phyloP scores from a whole-genome alignment of 2,113 vertebrate species.

The Channa maculata region DNA sequence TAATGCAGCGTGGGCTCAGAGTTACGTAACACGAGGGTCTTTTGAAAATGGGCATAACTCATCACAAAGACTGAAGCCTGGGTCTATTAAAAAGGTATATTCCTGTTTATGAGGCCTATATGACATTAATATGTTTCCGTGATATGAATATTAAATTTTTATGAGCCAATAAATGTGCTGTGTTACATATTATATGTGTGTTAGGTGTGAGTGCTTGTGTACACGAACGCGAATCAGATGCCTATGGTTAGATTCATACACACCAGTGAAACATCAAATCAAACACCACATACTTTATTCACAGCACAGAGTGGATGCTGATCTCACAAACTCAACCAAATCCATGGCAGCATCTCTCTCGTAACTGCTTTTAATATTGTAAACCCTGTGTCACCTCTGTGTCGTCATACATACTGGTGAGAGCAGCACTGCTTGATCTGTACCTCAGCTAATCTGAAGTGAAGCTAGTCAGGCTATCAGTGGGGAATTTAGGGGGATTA shows the following conservation, averaged over 20 bases:
- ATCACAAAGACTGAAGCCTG: slow-evolving; percentile 1
- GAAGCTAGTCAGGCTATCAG: slow-evolving; percentile 83
- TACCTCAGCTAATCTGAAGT: slow-evolving; percentile 82
- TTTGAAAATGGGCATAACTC: not conserved
- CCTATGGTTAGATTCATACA: not conserved
- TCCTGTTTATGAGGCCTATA: slow-evolving; percentile 5
- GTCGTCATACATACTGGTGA: slow-evolving; percentile 16
- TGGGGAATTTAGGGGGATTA: slow-evolving; percentile 82
- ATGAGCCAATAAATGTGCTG: slow-evolving; percentile 12
- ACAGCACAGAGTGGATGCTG: not conserved
- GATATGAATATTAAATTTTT: slow-evolving; percentile 1
- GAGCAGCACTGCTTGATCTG: slow-evolving; percentile 53
- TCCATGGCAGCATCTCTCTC: slow-evolving; percentile 7
- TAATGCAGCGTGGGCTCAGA: slow-evolving; percentile 43
- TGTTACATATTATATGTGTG: not conserved
- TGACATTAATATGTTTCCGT: slow-evolving; percentile 5
- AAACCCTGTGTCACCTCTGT: slow-evolving; percentile 13
- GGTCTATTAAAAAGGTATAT: slow-evolving; percentile 27
- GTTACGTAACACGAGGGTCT: slow-evolving; percentile 6
- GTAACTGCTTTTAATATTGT: slow-evolving; percentile 15
- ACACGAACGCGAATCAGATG: slow-evolving; percentile 31
- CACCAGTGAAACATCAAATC: too few relatives aligned
- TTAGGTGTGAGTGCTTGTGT: not conserved
- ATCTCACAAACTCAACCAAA: not conserved
- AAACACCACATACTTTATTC: too few relatives aligned